Evolutionary conservation across 2,888 invertebrate species (phyloP), one percentile per base, ranked within the genome.

Genomic region (Pseudococcus viburni): DNA sequence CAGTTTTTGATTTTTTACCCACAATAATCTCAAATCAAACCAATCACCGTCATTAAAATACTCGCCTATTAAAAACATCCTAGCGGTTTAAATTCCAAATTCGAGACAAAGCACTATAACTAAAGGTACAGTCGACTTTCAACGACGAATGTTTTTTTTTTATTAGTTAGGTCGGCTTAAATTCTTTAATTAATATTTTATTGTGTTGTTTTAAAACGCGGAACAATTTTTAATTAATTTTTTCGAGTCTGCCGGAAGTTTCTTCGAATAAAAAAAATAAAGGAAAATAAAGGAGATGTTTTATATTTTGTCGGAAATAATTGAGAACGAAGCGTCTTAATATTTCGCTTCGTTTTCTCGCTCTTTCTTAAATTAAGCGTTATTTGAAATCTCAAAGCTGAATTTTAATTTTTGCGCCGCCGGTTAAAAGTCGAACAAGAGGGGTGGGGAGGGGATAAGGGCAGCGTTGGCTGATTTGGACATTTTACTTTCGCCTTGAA

Each of bases 201-300:
- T 77, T 77, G 77, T 77, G 77, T 77, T 77, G 77, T 77, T 77
- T 77, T 77, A 77, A 77, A 77, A 39, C 77, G 77, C 77, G 77
- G 77, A 77, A 77, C 77, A 77, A 77, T 77, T 77, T 77, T 77
- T 77, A 77, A 77, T 77, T 77, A 77, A 77, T 77, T 77, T 77
- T 77, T 77, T 77, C 77, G 12, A 39, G 64, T 39, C 39, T 77
- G 22, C 77, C 39, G 33, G 9, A 77, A 77, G 64, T 33, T 68
- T 22, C n/a, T 1, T 6, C 22, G 19, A 68, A 68, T 26, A 22
- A 68, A 26, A 68, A 73, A 33, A 39, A 77, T 64, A 26, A 33
- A 26, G 39, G 39, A 33, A 73, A 73, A 64, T 64, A 64, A 64
- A 11, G 64, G 73, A 73, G 73, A 73, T 73, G 33, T 73, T 73